These are phyloP conservation scores for Eustalomyia histrio DNA, from an alignment of 2,888 invertebrate species.

Conservation along the genomic window DNA sequence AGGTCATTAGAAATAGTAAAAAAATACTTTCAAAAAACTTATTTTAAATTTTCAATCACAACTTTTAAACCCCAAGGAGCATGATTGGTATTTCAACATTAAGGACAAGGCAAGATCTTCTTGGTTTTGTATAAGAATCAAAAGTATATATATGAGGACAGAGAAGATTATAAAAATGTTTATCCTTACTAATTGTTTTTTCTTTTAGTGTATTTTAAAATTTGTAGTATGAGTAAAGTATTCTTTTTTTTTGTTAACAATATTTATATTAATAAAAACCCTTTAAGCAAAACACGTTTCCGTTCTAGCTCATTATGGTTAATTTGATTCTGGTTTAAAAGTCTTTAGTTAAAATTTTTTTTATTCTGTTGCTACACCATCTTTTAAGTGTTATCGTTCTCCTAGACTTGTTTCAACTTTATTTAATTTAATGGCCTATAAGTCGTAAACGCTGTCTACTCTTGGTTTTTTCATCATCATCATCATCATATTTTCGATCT, in stretches of 20 bases:
- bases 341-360: background rate
- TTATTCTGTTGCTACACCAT: conserved; percentile 5
- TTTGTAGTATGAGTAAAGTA: too few relatives aligned
- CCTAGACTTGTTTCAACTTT: conserved; percentile 42
- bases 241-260: too few relatives aligned
- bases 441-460: conserved; percentile 19
- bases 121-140: too few relatives aligned
- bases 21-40: background rate
- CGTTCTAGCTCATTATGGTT: conserved; percentile 54
- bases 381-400: conserved; percentile 26
- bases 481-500: background rate
- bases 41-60: background rate
- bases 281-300: conserved; percentile 54
- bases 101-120: too few relatives aligned
- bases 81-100: too few relatives aligned
- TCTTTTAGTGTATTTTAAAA: too few relatives aligned
- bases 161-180: too few relatives aligned
- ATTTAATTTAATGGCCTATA: conserved; percentile 32
- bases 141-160: too few relatives aligned
- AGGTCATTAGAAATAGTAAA: background rate
- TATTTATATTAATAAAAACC: background rate
- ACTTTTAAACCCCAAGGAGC: too few relatives aligned
- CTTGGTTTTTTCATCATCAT: too few relatives aligned
- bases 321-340: conserved; percentile 52
- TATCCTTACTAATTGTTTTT: too few relatives aligned